Conservation (phyloP, 2,113 vertebrate genomes). For the Hemibagrus wyckioides region DNA sequence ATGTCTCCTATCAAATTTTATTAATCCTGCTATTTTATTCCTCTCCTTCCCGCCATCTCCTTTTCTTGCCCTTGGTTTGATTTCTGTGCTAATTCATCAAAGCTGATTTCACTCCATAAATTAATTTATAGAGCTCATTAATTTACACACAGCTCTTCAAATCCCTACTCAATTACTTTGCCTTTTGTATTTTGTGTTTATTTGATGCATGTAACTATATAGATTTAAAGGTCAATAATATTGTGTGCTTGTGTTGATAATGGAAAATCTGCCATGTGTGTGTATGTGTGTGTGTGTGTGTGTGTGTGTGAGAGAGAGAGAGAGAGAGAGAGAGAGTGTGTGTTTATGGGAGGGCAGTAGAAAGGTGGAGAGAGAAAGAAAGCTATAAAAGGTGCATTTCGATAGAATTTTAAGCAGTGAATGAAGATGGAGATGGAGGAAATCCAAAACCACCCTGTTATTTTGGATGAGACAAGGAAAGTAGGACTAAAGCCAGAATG, state of each 20-base stretch:
- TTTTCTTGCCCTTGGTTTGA: background rate
- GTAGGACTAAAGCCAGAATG: conserved; percentile 16
- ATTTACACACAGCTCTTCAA: conserved; percentile 8
- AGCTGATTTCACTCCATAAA: conserved; percentile 1
- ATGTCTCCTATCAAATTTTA: conserved; percentile 24
- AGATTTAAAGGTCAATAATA: conserved; percentile 26
- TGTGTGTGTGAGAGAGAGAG: background rate
- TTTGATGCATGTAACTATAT: conserved; percentile 11
- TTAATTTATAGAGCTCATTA: conserved; percentile 23
- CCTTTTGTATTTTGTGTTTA: conserved; percentile 3
- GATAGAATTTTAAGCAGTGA: conserved; percentile 1
- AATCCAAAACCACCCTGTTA: background rate
- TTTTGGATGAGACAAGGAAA: background rate
- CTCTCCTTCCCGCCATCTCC: background rate
- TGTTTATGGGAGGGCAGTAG: background rate
- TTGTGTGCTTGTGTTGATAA: background rate
- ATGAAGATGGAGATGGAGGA: background rate
- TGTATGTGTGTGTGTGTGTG: background rate
- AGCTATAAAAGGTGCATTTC: background rate
- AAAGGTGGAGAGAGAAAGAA: background rate
- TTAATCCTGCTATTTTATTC: conserved; percentile 12
- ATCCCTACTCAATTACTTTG: background rate
- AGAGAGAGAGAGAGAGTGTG: background rate
- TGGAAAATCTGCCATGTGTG: background rate
- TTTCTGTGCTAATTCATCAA: background rate